These are phyloP conservation scores for Scytalopus superciliaris DNA, from an alignment of 2,113 vertebrate species.

Conservation along the genomic window DNA sequence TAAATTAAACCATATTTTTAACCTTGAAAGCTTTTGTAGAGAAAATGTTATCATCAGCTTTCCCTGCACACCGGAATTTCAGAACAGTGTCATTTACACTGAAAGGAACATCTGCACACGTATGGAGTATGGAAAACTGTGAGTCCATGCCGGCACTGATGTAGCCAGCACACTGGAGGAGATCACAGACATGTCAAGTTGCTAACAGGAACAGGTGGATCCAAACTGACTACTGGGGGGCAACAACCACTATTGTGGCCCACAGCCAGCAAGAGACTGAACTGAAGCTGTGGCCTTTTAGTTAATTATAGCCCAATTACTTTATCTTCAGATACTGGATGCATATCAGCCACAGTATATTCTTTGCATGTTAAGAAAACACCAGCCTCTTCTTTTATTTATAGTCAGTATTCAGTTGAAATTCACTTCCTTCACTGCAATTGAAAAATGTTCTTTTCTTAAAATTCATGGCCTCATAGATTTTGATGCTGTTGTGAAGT, in stretches of 20 bases:
- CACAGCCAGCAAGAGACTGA: not conserved
- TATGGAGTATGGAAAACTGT: not conserved
- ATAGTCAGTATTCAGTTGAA: not conserved
- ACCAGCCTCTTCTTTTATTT: not conserved
- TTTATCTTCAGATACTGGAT: not conserved
- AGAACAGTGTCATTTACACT: not conserved
- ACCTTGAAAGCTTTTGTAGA: not conserved
- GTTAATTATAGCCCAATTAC: not conserved
- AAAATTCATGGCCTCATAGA: not conserved
- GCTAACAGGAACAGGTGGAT: not conserved
- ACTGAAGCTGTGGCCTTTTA: not conserved
- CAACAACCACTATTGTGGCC: not conserved
- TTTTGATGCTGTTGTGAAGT: not conserved
- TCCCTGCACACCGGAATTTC: not conserved
- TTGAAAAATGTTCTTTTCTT: not conserved
- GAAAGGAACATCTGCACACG: slow-evolving; percentile 27
- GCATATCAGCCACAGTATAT: not conserved
- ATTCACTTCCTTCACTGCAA: not conserved
- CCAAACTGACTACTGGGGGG: not conserved
- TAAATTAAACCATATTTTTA: slow-evolving; percentile 18
- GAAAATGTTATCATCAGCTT: slow-evolving; percentile 7
- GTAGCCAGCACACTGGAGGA: not conserved
- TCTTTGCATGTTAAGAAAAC: not conserved
- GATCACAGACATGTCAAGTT: not conserved
- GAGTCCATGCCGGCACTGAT: not conserved